phyloP scores from a whole-genome alignment of 2,113 vertebrate genomes.

The Actenoides hombroni region DNA sequence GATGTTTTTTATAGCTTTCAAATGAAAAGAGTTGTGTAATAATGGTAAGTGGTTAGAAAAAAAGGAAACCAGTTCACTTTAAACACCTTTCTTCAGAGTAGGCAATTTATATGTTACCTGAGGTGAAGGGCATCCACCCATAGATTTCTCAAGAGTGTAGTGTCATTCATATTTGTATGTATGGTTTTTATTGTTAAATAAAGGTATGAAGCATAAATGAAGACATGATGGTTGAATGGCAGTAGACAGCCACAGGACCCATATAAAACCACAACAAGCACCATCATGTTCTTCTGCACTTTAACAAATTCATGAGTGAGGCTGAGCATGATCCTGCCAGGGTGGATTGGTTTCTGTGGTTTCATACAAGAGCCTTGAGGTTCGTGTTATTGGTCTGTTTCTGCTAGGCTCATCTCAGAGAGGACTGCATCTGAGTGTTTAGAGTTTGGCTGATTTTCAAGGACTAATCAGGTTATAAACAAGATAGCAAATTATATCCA shows the following conservation, averaged over 20 bases:
- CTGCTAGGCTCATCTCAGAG: background rate
- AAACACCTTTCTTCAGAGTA: constrained; percentile 4
- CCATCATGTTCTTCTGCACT: background rate
- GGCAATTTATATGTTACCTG: constrained; percentile 13
- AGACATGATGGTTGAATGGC: background rate
- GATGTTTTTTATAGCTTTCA: constrained; percentile 39
- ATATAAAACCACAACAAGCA: background rate
- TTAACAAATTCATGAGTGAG: background rate
- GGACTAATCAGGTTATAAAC: background rate
- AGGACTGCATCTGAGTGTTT: background rate
- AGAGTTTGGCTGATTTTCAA: background rate
- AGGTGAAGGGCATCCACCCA: constrained; percentile 35
- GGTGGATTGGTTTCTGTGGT: background rate
- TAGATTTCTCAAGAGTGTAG: background rate
- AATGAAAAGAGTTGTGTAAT: constrained; percentile 21
- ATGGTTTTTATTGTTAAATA: background rate
- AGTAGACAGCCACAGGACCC: background rate
- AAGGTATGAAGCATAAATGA: background rate
- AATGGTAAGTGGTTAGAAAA: constrained; percentile 19
- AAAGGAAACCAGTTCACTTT: constrained; percentile 24
- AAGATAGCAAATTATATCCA: background rate
- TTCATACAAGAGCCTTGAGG: background rate
- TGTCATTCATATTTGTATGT: background rate
- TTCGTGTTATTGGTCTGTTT: fast-evolving
- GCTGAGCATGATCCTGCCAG: background rate